Conservation (phyloP, 2,888 invertebrate genomes). For the Amitus sp. region DNA sequence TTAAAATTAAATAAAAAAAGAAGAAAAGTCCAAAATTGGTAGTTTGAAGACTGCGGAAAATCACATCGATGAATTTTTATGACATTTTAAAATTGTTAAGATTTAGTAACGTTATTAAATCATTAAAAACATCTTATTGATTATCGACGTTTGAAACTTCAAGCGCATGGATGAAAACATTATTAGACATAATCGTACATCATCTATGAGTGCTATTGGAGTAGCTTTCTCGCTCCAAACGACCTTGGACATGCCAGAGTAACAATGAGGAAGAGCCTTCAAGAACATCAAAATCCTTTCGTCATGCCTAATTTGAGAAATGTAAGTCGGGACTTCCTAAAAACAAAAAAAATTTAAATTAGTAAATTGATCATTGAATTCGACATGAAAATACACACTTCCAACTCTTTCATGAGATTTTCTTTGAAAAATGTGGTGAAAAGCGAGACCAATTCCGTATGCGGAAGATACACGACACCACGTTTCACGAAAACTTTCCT, state of each 20-base stretch:
- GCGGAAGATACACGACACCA: slow-evolving; percentile 90
- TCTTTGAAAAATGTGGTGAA: slow-evolving; percentile 81
- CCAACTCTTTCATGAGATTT: slow-evolving; percentile 75
- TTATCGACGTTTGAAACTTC: too few species aligned
- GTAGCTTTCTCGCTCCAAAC: slow-evolving; percentile 75
- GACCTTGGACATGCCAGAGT: slow-evolving; percentile 75
- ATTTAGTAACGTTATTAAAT: too few species aligned
- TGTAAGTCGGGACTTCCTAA: slow-evolving; percentile 73
- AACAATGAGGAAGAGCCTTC: slow-evolving; percentile 81
- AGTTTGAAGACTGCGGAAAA: too few species aligned
- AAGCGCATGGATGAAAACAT: too few species aligned
- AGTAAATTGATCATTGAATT: background rate
- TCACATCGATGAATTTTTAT: too few species aligned
- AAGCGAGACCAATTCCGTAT: slow-evolving; percentile 85
- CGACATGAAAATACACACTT: slow-evolving; percentile 66
- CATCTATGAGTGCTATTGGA: slow-evolving; percentile 81
- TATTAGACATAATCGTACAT: too few species aligned
- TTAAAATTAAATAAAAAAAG: too few species aligned
- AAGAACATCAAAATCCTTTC: slow-evolving; percentile 81
- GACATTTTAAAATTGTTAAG: too few species aligned
- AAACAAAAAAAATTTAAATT: slow-evolving; percentile 25
- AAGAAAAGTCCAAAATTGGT: too few species aligned
- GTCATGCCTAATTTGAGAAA: slow-evolving; percentile 85
- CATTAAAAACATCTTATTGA: too few species aligned
- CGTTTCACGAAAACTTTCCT: slow-evolving; percentile 81